A percentile compares a stretch with the other conserved stretches of the same genome.
Conservation (phyloP, 2,888 invertebrate genomes). For the Coecobrya sp. region DNA sequence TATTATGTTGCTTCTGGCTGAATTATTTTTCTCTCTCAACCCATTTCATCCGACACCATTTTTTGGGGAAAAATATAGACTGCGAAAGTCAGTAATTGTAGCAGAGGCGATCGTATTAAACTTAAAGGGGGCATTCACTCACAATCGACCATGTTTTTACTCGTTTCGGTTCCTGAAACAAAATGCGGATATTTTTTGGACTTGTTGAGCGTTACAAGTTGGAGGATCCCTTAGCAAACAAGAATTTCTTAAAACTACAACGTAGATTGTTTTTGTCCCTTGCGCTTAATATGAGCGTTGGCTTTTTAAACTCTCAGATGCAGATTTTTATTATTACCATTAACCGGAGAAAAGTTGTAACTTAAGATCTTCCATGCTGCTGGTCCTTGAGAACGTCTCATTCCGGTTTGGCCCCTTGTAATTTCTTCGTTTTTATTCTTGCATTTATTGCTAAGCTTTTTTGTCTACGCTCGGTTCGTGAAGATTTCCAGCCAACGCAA, state of each 20-base stretch:
- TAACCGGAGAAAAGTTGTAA: constrained; percentile 31
- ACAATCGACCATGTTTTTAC: neutral
- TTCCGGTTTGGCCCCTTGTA: neutral
- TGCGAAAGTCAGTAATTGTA: constrained; percentile 14
- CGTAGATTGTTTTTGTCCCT: neutral
- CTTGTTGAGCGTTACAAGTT: no score
- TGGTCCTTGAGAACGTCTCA: constrained; percentile 18
- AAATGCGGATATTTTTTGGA: no score
- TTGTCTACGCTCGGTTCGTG: neutral
- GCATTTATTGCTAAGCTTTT: neutral
- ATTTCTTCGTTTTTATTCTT: neutral
- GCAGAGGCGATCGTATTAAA: neutral
- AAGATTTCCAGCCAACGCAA: neutral
- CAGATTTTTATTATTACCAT: constrained; percentile 44
- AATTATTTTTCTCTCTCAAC: constrained; percentile 41
- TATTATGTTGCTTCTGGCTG: constrained; percentile 54
- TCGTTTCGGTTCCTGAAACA: no score
- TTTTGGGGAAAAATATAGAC: neutral
- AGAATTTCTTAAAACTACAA: neutral
- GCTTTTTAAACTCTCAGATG: neutral
- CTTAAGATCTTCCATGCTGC: neutral
- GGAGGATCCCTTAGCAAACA: neutral
- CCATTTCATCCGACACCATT: constrained; percentile 56
- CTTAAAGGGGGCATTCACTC: neutral
- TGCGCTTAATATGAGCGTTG: neutral